Evolutionary conservation across 2,113 vertebrate genomes (phyloP).

Genomic region (Anseranas semipalmata): DNA sequence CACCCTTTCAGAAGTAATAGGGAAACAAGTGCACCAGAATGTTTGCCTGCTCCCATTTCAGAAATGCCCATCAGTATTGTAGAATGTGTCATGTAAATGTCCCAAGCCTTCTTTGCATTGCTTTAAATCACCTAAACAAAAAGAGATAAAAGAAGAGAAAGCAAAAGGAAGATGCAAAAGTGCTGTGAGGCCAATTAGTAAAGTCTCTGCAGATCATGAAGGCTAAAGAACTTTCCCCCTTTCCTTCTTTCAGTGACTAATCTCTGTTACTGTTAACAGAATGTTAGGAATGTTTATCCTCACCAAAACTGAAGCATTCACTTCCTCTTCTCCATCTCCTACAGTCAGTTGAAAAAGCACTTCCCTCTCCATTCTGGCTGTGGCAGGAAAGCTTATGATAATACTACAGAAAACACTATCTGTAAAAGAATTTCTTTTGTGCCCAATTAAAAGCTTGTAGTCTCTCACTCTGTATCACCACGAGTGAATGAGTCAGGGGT

Average conservation of each 20-base stretch:
- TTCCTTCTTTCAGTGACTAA: background rate
- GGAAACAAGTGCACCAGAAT: background rate
- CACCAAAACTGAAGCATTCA: background rate
- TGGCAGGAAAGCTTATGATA: background rate
- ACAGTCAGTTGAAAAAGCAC: background rate
- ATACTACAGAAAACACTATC: background rate
- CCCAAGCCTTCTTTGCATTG: background rate
- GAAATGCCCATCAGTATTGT: fast-evolving
- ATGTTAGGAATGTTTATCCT: background rate
- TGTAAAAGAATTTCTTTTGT: background rate
- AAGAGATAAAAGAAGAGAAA: background rate
- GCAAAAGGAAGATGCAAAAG: background rate
- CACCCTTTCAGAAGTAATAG: background rate
- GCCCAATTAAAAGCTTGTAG: background rate
- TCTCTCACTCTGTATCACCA: background rate
- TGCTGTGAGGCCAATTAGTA: background rate
- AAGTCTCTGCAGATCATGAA: background rate
- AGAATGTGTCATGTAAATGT: background rate
- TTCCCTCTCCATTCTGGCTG: background rate
- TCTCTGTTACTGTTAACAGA: slow-evolving; percentile 20
- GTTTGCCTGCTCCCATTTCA: background rate
- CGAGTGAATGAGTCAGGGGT: background rate
- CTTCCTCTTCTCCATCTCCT: slow-evolving; percentile 23
- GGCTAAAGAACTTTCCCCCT: background rate
- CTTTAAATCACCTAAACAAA: background rate